Evolutionary conservation across 2,888 invertebrate genomes (phyloP).

Genomic region (Pterostichus madidus): DNA sequence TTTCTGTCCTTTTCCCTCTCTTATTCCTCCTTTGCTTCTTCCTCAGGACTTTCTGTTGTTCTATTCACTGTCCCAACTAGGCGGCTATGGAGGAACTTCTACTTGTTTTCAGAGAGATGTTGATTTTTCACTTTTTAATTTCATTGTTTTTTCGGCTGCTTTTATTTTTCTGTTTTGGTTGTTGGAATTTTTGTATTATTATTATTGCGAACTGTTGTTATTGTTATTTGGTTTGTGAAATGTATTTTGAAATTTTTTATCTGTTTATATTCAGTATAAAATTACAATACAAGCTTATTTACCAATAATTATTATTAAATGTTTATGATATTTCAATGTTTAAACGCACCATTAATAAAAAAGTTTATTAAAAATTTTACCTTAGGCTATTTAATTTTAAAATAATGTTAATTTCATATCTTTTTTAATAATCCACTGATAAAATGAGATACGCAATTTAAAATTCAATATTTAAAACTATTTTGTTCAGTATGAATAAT

Average conservation of each 20-base stretch:
- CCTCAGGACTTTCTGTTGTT: neutral
- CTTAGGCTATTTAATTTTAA: constrained; percentile 19
- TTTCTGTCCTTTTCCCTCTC: constrained; percentile 9
- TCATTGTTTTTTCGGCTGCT: constrained; percentile 9
- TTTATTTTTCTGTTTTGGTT: constrained; percentile 45
- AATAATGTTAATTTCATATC: neutral
- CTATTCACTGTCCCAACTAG: constrained; percentile 60
- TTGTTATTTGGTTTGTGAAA: constrained; percentile 12
- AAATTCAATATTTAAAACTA: no score
- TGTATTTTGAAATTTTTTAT: constrained; percentile 26
- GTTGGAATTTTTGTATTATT: constrained; percentile 30
- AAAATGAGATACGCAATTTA: no score
- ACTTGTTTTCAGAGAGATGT: constrained; percentile 13
- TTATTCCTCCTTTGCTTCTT: constrained; percentile 4
- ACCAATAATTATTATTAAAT: constrained; percentile 36
- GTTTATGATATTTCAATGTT: constrained; percentile 16
- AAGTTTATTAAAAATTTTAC: constrained; percentile 29
- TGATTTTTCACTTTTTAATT: constrained; percentile 35
- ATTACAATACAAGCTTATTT: constrained; percentile 41
- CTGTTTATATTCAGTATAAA: constrained; percentile 39
- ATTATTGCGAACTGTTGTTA: constrained; percentile 23
- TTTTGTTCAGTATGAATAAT: no score
- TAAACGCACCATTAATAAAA: neutral
- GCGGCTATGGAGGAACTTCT: constrained; percentile 66
- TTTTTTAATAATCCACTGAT: neutral